phyloP scores from a whole-genome alignment of 1,140 invertebrate species.

The Bacillus rossius region DNA sequence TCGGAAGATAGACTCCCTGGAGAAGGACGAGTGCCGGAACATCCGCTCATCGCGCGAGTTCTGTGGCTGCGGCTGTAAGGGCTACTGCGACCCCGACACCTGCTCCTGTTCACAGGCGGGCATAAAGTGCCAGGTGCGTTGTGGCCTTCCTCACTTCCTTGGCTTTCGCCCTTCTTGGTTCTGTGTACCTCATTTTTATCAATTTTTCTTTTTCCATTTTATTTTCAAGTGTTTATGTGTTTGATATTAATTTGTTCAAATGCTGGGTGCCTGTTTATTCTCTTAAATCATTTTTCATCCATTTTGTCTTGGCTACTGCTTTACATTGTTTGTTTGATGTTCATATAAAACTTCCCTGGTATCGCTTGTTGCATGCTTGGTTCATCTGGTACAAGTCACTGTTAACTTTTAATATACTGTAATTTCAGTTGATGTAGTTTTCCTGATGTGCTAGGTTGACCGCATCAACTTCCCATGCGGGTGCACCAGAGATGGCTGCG shows the following conservation, averaged over 20 bases:
- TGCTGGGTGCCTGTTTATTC: too few relatives aligned
- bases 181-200: too few relatives aligned
- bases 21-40: conserved; percentile 92
- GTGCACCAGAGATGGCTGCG: conserved; percentile 90
- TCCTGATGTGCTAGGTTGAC: conserved; percentile 60
- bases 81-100: conserved; percentile 90
- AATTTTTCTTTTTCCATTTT: too few relatives aligned
- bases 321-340: too few relatives aligned
- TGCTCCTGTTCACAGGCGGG: conserved; percentile 91
- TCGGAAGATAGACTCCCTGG: conserved; percentile 85
- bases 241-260: too few relatives aligned
- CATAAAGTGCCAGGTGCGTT: conserved; percentile 85
- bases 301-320: too few relatives aligned
- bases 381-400: too few relatives aligned
- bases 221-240: too few relatives aligned
- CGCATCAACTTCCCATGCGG: conserved; percentile 94
- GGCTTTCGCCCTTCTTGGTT: not conserved
- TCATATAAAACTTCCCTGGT: too few relatives aligned
- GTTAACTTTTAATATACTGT: not conserved
- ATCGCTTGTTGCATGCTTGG: too few relatives aligned
- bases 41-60: conserved; percentile 89
- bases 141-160: not conserved
- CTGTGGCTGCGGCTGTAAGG: conserved; percentile 93
- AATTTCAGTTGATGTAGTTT: conserved; percentile 1
- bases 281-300: too few relatives aligned